phyloP scores from a whole-genome alignment of 1,140 invertebrate genomes.

The Atopsyche davidsoni region DNA sequence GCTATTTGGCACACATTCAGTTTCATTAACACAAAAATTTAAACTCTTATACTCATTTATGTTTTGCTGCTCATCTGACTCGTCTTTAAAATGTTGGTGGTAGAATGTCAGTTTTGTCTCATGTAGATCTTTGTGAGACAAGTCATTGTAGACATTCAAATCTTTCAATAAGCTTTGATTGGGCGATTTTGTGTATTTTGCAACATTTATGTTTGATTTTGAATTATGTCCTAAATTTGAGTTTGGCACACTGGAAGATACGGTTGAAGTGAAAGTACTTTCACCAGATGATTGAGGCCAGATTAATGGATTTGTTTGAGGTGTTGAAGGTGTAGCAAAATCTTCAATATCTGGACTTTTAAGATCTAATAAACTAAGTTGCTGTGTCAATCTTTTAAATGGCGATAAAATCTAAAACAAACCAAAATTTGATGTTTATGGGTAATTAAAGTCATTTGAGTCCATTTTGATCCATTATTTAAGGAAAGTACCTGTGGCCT shows the following conservation, averaged over 20 bases:
- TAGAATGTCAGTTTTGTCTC: slow-evolving; percentile 10
- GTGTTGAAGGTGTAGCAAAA: slow-evolving; percentile 63
- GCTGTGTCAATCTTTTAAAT: slow-evolving; percentile 70
- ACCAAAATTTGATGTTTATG: slow-evolving; percentile 8
- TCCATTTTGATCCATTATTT: too few relatives aligned
- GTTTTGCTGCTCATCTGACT: slow-evolving; percentile 8
- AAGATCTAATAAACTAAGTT: slow-evolving; percentile 61
- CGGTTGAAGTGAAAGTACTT: background rate
- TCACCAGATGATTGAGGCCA: slow-evolving; percentile 38
- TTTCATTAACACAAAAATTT: slow-evolving; percentile 17
- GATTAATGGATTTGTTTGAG: slow-evolving; percentile 52
- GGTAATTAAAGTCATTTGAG: too few relatives aligned
- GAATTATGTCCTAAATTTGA: slow-evolving; percentile 1
- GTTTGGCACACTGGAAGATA: slow-evolving; percentile 10
- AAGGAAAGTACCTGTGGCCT: too few relatives aligned
- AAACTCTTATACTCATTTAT: slow-evolving; percentile 12
- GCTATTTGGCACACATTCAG: slow-evolving; percentile 9
- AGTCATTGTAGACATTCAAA: too few relatives aligned
- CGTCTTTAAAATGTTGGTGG: slow-evolving; percentile 14
- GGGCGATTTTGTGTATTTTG: slow-evolving; percentile 3
- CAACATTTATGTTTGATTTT: background rate
- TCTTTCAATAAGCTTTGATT: background rate
- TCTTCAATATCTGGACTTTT: slow-evolving; percentile 66
- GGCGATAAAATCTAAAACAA: slow-evolving; percentile 56
- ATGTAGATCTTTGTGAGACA: background rate